Evolutionary conservation across 2,113 vertebrate genomes (phyloP), one percentile per base, ranked within the genome.

Genomic region (Galeopterus variegatus): DNA sequence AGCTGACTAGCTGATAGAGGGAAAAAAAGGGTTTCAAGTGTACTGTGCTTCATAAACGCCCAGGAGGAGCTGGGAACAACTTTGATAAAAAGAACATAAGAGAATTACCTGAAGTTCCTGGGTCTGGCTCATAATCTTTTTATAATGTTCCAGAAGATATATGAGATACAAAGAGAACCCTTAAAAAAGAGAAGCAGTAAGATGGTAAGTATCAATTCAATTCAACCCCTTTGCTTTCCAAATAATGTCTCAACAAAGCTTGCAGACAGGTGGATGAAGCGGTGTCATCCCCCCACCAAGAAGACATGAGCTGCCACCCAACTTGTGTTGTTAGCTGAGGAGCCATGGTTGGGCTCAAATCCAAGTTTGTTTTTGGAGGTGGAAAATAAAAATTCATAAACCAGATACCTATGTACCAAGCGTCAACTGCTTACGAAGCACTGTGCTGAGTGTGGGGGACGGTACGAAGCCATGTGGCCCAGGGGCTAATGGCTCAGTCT

Each of bases 21-120:
- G 18, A 3, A 21, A 65, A 26, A 23, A 23, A 9, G 10, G 33
- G 64, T 33, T 65, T 76, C 33, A 31, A 36, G 54, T 17, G 24
- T 82, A 58, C 50, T 31, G 82, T 3, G 3, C 23, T 17, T 0
- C 6, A 19, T 23, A 56, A 56, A 67, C 4, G 50, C 14, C 10
- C 5, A 45, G 14, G 26, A 65, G 54, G 15, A 21, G 72, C 24
- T 1, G 10, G 48, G 45, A 75, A 2, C n/a, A 92, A 77, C 54
- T 70, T 77, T 1, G 45, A 36, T 28, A 28, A 26, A 18, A 31
- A 31, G 17, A 75, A 36, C 56, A 64, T 10, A 50, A 56, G 76
- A 77, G 56, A 77, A 54, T 94, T 98, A 99, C 99, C 99, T 98
- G 98, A 33, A 99, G 62, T 14, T 84, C 75, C 88, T 91, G 90